These are phyloP conservation scores for Microchirus variegatus DNA, from an alignment of 2,797 vertebrate species.

Conservation along the genomic window DNA sequence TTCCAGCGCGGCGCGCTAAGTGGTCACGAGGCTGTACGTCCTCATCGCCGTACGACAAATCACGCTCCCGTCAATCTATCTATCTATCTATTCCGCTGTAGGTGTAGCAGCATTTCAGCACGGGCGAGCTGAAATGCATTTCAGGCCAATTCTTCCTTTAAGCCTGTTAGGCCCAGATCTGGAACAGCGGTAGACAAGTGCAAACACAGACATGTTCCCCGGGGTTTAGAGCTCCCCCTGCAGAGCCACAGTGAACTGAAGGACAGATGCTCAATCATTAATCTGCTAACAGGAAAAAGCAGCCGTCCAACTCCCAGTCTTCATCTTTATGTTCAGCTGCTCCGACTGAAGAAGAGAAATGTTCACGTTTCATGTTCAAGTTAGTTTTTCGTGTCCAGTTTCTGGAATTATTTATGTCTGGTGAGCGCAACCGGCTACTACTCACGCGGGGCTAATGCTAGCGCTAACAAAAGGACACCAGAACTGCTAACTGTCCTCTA, in stretches of 20 bases:
- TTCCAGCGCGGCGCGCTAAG: no score
- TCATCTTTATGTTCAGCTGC: constrained; percentile 66
- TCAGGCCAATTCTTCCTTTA: constrained; percentile 28
- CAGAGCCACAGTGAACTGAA: constrained; percentile 44
- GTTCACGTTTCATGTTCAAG: constrained; percentile 45
- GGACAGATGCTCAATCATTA: constrained; percentile 63
- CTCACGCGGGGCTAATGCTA: no score
- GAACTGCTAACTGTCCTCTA: no score
- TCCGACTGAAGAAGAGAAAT: constrained; percentile 48
- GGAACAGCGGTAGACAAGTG: constrained; percentile 32
- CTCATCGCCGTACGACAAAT: neutral
- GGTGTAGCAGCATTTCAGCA: neutral
- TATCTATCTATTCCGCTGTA: neutral
- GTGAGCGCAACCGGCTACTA: no score
- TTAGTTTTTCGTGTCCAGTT: constrained; percentile 51
- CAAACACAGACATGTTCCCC: constrained; percentile 51
- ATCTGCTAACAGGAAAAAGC: constrained; percentile 65
- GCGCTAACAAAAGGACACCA: no score
- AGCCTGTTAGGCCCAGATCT: constrained; percentile 34
- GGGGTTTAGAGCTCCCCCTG: constrained; percentile 44
- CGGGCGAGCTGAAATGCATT: neutral
- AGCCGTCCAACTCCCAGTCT: constrained; percentile 55
- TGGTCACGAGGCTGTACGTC: no score
- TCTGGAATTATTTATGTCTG: no score
- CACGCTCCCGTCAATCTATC: neutral